A percentile compares a stretch with the other conserved stretches of the same genome.
Evolutionary conservation across 53 echinoderm and acorn worm species (phyloP).

Genomic region (Apostichopus leukothele): DNA sequence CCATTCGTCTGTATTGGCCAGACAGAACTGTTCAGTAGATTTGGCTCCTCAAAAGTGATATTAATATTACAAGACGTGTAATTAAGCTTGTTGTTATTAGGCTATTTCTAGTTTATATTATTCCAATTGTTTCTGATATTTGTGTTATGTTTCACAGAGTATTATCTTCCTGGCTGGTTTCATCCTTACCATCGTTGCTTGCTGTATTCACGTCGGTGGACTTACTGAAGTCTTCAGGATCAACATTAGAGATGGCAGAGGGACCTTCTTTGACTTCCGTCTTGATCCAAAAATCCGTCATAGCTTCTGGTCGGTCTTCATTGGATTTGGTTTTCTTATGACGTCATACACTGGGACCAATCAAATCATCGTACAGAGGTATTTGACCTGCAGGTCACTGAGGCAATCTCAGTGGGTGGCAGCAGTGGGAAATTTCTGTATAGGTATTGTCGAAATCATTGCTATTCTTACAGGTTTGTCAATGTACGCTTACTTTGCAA

Average conservation of each 20-base stretch:
- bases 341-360: constrained; percentile 41
- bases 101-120: too few relatives aligned
- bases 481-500: constrained; percentile 42
- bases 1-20: too few relatives aligned
- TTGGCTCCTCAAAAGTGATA: too few relatives aligned
- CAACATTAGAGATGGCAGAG: constrained; percentile 9
- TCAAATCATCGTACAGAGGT: constrained; percentile 47
- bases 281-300: constrained; percentile 41
- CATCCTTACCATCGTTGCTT: constrained; percentile 26
- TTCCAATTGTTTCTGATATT: too few relatives aligned
- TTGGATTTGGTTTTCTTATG: constrained; percentile 16
- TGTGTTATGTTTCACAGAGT: background rate
- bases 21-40: too few relatives aligned
- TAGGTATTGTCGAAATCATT: constrained; percentile 25
- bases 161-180: constrained; percentile 5
- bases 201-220: constrained; percentile 12
- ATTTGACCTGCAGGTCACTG: constrained; percentile 36
- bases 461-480: constrained; percentile 33
- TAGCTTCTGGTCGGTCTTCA: constrained; percentile 43
- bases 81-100: too few relatives aligned
- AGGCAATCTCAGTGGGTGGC: constrained; percentile 31
- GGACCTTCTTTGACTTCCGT: constrained; percentile 36
- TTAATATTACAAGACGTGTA: too few relatives aligned
- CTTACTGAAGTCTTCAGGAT: constrained; percentile 38
- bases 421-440: constrained; percentile 13